Conservation (phyloP, 1,140 invertebrate genomes). For the Cepaea nemoralis region DNA sequence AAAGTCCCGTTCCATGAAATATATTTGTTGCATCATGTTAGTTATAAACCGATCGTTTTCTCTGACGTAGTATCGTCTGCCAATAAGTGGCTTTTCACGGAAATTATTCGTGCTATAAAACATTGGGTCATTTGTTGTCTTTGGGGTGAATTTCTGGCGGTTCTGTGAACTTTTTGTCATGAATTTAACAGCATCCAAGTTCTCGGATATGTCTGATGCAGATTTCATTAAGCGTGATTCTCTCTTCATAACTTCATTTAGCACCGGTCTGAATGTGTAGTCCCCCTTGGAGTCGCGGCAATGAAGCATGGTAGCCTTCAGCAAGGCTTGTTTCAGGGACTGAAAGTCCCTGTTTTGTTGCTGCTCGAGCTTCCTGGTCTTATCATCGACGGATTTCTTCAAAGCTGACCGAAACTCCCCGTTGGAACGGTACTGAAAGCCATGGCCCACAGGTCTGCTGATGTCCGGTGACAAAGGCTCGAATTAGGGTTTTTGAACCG, state of each 20-base stretch:
- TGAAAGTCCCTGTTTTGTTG: not conserved
- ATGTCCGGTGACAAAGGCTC: not conserved
- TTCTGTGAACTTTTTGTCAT: not conserved
- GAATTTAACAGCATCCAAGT: not conserved
- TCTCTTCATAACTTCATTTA: not conserved
- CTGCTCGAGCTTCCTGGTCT: not conserved
- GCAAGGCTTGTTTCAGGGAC: not conserved
- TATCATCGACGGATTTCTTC: not conserved
- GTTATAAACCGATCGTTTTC: not conserved
- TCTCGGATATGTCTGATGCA: not conserved
- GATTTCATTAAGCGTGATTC: not conserved
- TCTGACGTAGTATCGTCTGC: not conserved
- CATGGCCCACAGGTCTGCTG: not conserved
- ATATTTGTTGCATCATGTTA: not conserved
- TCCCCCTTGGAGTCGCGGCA: not conserved
- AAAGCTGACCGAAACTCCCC: not conserved
- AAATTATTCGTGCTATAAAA: not conserved
- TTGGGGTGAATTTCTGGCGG: not conserved
- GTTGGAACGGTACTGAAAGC: not conserved
- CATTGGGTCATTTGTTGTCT: not conserved
- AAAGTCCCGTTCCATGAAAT: not conserved
- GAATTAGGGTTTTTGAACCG: not conserved
- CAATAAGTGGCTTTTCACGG: not conserved
- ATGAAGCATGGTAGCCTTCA: not conserved
- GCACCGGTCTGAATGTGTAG: not conserved